Evolutionary conservation across 1,140 invertebrate genomes (phyloP).

Genomic region (Centruroides sculpturatus): DNA sequence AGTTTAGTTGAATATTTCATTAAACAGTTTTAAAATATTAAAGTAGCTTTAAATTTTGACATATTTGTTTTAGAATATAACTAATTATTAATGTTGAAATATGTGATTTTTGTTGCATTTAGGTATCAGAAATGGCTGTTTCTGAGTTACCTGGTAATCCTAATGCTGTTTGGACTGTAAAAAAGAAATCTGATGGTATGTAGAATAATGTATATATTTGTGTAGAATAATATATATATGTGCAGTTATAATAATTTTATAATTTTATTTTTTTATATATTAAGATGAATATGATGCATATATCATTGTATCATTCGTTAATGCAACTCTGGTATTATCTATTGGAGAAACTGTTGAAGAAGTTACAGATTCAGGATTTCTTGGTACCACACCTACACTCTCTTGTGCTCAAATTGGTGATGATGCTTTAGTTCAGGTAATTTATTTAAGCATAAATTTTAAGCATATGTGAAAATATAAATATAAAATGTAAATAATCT

Average conservation of each 20-base stretch:
- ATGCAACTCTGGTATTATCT: conserved; percentile 95
- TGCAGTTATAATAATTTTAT: background rate
- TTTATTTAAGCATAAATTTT: conserved; percentile 16
- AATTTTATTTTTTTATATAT: background rate
- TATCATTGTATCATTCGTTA: conserved; percentile 99
- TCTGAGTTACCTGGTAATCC: conserved; percentile 97
- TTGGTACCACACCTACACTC: conserved; percentile 94
- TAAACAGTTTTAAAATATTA: no score
- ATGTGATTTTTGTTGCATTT: no score
- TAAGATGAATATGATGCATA: conserved; percentile 89
- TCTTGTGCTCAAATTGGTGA: conserved; percentile 93
- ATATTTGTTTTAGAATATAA: no score
- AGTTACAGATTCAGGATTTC: conserved; percentile 97
- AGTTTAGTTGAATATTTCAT: no score
- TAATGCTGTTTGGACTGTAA: conserved; percentile 99
- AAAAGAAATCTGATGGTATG: conserved; percentile 85
- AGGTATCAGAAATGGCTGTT: conserved; percentile 89
- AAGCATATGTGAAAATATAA: background rate
- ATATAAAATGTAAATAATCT: no score
- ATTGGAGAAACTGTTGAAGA: conserved; percentile 99
- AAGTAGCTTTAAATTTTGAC: no score
- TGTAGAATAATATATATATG: conserved; percentile 27
- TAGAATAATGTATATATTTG: conserved; percentile 17
- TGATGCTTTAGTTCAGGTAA: conserved; percentile 90
- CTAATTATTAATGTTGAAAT: no score